Conservation (phyloP, 2,888 invertebrate species). For the Crocallis elinguaria region DNA sequence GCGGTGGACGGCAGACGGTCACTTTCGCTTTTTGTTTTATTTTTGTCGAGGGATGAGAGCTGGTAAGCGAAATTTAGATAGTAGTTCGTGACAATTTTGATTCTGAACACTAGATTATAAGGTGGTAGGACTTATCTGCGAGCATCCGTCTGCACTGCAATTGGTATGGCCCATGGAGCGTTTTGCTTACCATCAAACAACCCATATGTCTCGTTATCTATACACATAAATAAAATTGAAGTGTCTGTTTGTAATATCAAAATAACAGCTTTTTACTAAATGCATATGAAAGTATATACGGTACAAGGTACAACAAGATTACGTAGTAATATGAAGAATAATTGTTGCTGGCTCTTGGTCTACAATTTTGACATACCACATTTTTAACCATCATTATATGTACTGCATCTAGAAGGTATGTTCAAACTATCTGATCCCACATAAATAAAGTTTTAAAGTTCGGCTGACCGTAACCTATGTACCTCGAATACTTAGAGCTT, state of each 20-base stretch:
- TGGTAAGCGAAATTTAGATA: not conserved
- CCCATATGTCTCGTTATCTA: too few species aligned
- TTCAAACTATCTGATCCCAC: constrained; percentile 5
- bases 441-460: constrained; percentile 2
- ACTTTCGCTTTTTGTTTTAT: constrained; percentile 12
- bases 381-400: constrained; percentile 1
- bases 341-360: not conserved
- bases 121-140: too few species aligned
- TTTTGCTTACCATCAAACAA: too few species aligned
- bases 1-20: not conserved
- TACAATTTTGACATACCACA: constrained; percentile 6
- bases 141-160: too few species aligned
- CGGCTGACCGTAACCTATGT: constrained; percentile 1
- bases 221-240: too few species aligned
- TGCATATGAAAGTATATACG: too few species aligned
- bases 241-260: too few species aligned
- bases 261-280: too few species aligned
- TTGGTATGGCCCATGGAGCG: too few species aligned
- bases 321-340: too few species aligned
- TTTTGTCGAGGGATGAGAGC: not conserved
- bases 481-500: not conserved
- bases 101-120: not conserved
- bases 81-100: not conserved
- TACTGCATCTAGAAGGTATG: constrained; percentile 1
- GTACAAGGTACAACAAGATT: too few species aligned